Percentiles rank a stretch among this genome's conserved stretches.
Evolutionary conservation across 2,797 vertebrate species (phyloP).

Genomic region (Garrulus glandarius): DNA sequence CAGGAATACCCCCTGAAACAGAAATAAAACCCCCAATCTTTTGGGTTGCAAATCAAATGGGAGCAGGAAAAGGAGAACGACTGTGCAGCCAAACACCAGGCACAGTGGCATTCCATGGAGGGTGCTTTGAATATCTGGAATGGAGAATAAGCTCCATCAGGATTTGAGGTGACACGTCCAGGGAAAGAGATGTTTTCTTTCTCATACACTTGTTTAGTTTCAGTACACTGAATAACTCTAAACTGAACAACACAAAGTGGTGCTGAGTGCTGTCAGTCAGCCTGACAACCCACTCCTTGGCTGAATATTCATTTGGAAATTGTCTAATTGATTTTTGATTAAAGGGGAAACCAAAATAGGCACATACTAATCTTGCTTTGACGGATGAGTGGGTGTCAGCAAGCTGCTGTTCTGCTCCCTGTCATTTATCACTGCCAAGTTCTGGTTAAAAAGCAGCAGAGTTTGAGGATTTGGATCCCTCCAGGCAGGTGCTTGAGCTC

Average conservation of each 20-base stretch:
- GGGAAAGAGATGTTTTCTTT: background rate
- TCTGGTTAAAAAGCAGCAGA: background rate
- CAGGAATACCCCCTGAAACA: background rate
- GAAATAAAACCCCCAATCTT: background rate
- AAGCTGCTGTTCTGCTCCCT: slow-evolving; percentile 14
- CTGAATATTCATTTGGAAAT: slow-evolving; percentile 52
- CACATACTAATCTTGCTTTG: slow-evolving; percentile 20
- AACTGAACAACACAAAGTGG: background rate
- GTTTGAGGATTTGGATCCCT: background rate
- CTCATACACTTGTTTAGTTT: background rate
- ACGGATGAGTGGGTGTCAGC: slow-evolving; percentile 9
- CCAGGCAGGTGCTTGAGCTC: background rate
- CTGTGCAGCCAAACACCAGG: background rate
- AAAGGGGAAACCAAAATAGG: slow-evolving; percentile 34
- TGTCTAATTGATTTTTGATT: slow-evolving; percentile 57
- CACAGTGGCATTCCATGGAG: background rate
- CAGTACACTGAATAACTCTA: background rate
- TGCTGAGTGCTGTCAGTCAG: background rate
- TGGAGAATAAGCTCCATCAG: background rate
- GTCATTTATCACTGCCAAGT: slow-evolving; percentile 5
- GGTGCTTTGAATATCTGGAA: background rate
- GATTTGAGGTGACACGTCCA: background rate
- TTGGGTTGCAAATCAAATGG: background rate
- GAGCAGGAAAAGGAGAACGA: background rate
- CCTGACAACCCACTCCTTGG: background rate